Evolutionary conservation across 2,888 invertebrate species (phyloP).

Genomic region (Zele albiditarsus): DNA sequence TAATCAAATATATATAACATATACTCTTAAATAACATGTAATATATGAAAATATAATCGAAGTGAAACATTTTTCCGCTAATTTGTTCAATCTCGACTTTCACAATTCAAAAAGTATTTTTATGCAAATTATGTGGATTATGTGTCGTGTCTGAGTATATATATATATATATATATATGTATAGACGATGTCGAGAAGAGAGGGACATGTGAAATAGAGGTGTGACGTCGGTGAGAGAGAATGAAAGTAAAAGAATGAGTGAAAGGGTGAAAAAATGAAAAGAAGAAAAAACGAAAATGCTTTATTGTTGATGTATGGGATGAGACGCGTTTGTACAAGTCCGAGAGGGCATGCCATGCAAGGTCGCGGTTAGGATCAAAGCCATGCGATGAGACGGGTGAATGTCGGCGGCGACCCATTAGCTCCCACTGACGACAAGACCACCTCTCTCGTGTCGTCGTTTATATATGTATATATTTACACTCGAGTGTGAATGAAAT

Average conservation of each 20-base stretch:
- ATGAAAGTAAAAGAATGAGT: background rate
- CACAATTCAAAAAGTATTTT: too few relatives aligned
- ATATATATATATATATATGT: too few relatives aligned
- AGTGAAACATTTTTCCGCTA: too few relatives aligned
- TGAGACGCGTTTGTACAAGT: conserved; percentile 16
- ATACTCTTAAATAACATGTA: too few relatives aligned
- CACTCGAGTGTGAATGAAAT: background rate
- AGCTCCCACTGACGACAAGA: conserved; percentile 65
- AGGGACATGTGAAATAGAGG: too few relatives aligned
- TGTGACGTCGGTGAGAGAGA: background rate
- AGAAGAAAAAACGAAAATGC: conserved; percentile 7
- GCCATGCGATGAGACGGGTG: conserved; percentile 53
- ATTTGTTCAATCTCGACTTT: too few relatives aligned
- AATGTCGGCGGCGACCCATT: conserved; percentile 64
- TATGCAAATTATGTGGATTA: too few relatives aligned
- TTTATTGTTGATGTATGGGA: conserved; percentile 21
- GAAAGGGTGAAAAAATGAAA: conserved; percentile 11
- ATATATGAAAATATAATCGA: too few relatives aligned
- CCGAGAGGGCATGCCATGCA: conserved; percentile 56
- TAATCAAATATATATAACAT: too few relatives aligned
- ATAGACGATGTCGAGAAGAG: too few relatives aligned
- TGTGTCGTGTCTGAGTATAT: too few relatives aligned
- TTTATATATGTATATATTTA: conserved; percentile 50
- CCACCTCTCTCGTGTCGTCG: conserved; percentile 57
- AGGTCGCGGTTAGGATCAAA: conserved; percentile 68